phyloP scores from a whole-genome alignment of 2,888 invertebrate species.

The Stenotaenia linearis region DNA sequence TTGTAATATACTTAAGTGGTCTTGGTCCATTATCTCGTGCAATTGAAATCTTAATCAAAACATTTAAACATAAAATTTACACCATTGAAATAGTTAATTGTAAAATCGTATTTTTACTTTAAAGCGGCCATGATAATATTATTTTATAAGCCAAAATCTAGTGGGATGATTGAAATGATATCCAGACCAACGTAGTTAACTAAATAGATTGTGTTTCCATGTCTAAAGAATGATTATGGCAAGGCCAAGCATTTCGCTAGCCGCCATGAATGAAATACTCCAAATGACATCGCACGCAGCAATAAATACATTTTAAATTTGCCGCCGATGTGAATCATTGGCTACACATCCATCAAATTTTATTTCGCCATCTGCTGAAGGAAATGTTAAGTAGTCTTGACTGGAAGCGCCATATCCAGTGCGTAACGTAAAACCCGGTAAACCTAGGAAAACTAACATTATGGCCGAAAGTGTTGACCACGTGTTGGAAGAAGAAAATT shows the following conservation, averaged over 20 bases:
- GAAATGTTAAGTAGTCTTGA: too few relatives aligned
- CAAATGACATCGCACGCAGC: not conserved
- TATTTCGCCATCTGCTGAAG: too few relatives aligned
- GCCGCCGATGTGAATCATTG: too few relatives aligned
- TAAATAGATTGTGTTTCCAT: not conserved
- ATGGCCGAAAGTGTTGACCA: too few relatives aligned
- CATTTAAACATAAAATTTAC: too few relatives aligned
- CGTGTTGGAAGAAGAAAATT: too few relatives aligned
- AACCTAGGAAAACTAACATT: too few relatives aligned
- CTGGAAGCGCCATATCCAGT: too few relatives aligned
- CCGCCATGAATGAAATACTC: not conserved
- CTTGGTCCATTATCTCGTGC: not conserved
- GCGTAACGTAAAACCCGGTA: too few relatives aligned
- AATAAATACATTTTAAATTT: not conserved
- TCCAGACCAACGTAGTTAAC: not conserved
- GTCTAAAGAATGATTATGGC: not conserved
- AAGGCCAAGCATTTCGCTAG: not conserved
- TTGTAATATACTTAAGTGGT: not conserved
- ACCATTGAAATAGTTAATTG: too few relatives aligned
- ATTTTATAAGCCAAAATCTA: not conserved
- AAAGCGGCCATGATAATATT: not conserved
- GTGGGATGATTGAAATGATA: not conserved
- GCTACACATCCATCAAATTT: too few relatives aligned
- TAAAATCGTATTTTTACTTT: too few relatives aligned
- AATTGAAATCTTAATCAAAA: not conserved